A percentile compares a stretch with the other conserved stretches of the same genome.
Conservation (phyloP, 2,113 vertebrate species). For the Xenopus laevis region DNA sequence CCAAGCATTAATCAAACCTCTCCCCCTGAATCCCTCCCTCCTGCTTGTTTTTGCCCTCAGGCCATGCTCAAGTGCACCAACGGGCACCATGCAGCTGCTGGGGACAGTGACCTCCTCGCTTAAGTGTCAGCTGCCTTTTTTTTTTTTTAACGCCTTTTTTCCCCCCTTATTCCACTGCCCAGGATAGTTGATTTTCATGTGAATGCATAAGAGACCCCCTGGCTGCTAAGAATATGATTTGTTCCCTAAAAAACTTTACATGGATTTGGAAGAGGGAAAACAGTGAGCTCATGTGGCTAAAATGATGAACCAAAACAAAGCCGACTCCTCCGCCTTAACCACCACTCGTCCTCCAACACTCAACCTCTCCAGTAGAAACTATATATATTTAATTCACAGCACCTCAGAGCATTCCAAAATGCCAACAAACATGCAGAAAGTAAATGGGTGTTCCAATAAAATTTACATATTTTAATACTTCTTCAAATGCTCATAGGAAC, state of each 20-base stretch:
- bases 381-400: no score
- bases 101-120: constrained; percentile 46
- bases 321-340: no score
- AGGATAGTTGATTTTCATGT: neutral
- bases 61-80: constrained; percentile 54
- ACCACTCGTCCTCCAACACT: no score
- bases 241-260: neutral
- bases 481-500: no score
- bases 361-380: no score
- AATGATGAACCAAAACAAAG: neutral
- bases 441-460: no score
- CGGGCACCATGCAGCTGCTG: constrained; percentile 52
- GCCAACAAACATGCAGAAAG: no score
- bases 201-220: neutral
- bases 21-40: constrained; percentile 54
- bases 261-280: neutral
- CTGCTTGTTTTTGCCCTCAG: constrained; percentile 49
- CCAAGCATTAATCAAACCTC: constrained; percentile 76
- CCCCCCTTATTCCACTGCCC: constrained; percentile 9
- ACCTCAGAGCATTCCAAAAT: no score
- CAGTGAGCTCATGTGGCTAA: neutral
- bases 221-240: neutral
- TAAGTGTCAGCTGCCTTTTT: constrained; percentile 47
- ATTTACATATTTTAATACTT: no score
- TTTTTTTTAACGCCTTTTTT: constrained; percentile 43